phyloP scores from a whole-genome alignment of 2,113 vertebrate genomes.

The Megalops atlanticus region DNA sequence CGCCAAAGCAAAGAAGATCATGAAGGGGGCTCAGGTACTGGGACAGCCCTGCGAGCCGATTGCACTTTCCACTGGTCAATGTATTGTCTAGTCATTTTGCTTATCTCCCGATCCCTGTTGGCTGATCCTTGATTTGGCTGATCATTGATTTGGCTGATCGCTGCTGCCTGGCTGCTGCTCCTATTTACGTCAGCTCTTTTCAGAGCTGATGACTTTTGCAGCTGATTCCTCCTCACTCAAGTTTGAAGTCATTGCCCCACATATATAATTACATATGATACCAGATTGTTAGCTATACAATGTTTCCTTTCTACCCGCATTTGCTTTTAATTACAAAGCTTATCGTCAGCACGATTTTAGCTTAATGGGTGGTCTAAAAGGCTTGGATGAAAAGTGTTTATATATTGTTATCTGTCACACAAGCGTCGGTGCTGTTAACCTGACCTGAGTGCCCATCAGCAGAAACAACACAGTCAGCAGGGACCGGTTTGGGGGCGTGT shows the following conservation, averaged over 20 bases:
- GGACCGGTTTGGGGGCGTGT: neutral
- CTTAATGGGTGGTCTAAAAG: conserved; percentile 9
- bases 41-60: too few relatives aligned
- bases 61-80: too few relatives aligned
- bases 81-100: neutral
- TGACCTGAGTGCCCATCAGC: conserved; percentile 1
- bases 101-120: neutral
- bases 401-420: neutral
- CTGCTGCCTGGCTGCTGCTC: neutral
- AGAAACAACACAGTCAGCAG: neutral
- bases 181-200: neutral
- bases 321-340: conserved; percentile 10
- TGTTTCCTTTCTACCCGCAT: neutral
- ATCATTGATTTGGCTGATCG: neutral
- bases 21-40: conserved; percentile 92
- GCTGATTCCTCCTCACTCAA: too few relatives aligned
- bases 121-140: neutral
- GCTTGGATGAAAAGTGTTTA: neutral
- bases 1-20: conserved; percentile 90
- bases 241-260: too few relatives aligned
- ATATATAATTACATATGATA: too few relatives aligned
- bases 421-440: neutral
- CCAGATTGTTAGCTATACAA: neutral
- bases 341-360: too few relatives aligned
- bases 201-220: neutral